Conservation (phyloP, 2,113 vertebrate genomes). For the Bubalus kerabau region DNA sequence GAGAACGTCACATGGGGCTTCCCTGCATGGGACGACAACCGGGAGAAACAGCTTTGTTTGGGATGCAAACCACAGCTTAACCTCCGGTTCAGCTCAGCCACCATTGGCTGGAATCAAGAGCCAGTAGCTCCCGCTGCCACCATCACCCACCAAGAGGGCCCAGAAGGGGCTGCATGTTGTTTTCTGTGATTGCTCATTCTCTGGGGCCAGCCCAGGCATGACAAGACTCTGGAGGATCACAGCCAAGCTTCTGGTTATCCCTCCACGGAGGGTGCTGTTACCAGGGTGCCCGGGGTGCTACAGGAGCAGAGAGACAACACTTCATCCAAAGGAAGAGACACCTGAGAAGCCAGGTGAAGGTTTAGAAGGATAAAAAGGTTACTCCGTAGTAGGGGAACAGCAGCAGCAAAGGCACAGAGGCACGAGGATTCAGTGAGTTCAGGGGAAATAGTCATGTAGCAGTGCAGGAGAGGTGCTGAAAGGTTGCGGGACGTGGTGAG, state of each 20-base stretch:
- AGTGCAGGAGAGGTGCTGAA: fast-evolving
- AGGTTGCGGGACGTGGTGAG: fast-evolving
- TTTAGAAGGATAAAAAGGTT: background rate
- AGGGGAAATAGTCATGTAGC: background rate
- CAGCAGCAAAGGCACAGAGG: background rate
- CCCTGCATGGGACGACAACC: background rate
- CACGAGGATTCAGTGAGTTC: background rate
- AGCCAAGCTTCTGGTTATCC: fast-evolving
- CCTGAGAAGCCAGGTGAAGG: background rate
- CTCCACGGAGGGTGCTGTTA: background rate
- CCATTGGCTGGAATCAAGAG: background rate
- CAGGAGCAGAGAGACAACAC: background rate
- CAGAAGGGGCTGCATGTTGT: no score
- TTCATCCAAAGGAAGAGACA: background rate
- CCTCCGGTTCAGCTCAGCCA: background rate
- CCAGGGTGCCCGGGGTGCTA: no score
- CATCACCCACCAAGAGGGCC: background rate
- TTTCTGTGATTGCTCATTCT: background rate
- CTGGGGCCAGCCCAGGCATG: background rate
- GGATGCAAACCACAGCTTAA: background rate
- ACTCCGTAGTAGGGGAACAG: background rate
- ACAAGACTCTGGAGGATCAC: background rate
- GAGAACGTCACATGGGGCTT: background rate
- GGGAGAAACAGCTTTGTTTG: background rate
- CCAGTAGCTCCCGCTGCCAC: background rate